Conservation (phyloP, 2,113 vertebrate genomes). For the Toxostoma redivivum region DNA sequence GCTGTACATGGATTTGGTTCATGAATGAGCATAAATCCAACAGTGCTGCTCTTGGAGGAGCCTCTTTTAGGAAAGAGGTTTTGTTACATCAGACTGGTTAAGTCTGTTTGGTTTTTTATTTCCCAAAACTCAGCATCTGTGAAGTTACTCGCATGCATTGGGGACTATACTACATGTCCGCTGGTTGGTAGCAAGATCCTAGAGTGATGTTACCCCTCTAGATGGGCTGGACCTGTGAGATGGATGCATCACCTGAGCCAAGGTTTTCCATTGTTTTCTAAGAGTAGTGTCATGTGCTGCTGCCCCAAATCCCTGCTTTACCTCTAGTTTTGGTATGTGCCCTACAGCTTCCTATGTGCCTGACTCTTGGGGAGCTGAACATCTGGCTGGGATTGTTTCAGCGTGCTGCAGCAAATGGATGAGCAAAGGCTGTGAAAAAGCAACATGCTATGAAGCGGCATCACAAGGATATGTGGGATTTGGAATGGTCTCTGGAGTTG, state of each 20-base stretch:
- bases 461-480: neutral
- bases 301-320: neutral
- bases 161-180: neutral
- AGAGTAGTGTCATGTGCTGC: neutral
- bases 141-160: neutral
- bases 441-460: rapidly evolving
- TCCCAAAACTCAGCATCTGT: neutral
- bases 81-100: neutral
- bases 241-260: rapidly evolving
- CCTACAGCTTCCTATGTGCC: neutral
- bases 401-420: neutral
- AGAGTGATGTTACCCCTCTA: rapidly evolving
- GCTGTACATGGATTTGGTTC: neutral
- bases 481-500: conserved; percentile 13
- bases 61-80: neutral
- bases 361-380: neutral
- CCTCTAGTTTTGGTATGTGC: neutral
- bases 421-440: neutral
- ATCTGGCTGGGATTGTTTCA: neutral
- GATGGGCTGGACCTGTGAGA: neutral
- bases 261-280: neutral
- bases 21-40: neutral
- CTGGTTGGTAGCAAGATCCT: neutral
- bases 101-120: neutral
- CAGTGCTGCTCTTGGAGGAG: neutral